These are phyloP conservation scores for Drosophila rufa DNA, from an alignment of 1,140 invertebrate genomes.

Conservation along the genomic window DNA sequence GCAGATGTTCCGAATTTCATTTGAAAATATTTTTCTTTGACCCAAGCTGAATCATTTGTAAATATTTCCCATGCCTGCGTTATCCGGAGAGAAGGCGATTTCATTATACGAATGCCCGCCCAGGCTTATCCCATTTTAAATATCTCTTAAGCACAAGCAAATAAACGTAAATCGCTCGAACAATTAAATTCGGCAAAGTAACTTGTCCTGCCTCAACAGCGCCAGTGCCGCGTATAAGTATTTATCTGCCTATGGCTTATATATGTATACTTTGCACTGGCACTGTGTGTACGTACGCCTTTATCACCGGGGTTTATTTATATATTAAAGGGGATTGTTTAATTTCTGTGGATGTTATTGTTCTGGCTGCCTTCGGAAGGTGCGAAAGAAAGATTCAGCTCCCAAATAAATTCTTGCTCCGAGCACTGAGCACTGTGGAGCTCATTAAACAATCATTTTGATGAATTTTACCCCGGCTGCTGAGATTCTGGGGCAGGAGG, in stretches of 20 bases:
- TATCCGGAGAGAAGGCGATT: constrained; percentile 15
- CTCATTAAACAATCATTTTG: constrained; percentile 83
- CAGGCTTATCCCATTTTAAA: constrained; percentile 50
- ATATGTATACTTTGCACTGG: constrained; percentile 4
- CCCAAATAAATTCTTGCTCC: constrained; percentile 57
- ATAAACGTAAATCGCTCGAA: constrained; percentile 58
- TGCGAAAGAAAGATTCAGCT: constrained; percentile 63
- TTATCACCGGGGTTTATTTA: constrained; percentile 61
- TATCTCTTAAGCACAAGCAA: constrained; percentile 63
- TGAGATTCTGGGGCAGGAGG: constrained; percentile 1
- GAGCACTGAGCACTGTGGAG: constrained; percentile 30
- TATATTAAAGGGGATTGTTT: constrained; percentile 64
- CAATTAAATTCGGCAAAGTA: constrained; percentile 58
- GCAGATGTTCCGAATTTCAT: constrained; percentile 28
- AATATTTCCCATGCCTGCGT: constrained; percentile 22
- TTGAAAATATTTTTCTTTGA: constrained; percentile 5
- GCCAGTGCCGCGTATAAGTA: not conserved
- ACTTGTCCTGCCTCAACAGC: constrained; percentile 48
- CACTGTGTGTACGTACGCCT: constrained; percentile 19
- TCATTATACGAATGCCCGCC: not conserved
- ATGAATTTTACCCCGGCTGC: constrained; percentile 55
- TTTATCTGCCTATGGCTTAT: constrained; percentile 14
- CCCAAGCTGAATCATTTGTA: constrained; percentile 27
- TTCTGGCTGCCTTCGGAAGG: constrained; percentile 50
- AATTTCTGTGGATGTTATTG: constrained; percentile 48